Conservation (phyloP, 2,113 vertebrate genomes). For the Calypte anna region DNA sequence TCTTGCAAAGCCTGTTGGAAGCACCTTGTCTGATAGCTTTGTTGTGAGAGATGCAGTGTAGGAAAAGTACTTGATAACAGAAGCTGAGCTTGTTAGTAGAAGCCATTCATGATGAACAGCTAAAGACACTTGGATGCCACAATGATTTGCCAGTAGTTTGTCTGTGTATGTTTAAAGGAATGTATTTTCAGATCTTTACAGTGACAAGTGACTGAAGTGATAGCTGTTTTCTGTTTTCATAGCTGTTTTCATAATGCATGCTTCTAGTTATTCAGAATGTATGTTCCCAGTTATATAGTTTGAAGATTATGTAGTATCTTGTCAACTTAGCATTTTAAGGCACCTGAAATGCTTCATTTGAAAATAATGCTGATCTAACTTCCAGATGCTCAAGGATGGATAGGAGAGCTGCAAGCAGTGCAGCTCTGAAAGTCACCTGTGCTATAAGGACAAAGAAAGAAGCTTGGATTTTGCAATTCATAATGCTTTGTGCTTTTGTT, state of each 20-base stretch:
- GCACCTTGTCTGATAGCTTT: not conserved
- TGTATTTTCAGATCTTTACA: not conserved
- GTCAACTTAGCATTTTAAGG: not conserved
- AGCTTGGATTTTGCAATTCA: not conserved
- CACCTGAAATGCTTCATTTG: not conserved
- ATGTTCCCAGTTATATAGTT: not conserved
- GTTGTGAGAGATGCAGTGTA: not conserved
- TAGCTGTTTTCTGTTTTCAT: not conserved
- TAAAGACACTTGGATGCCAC: not conserved
- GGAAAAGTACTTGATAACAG: not conserved
- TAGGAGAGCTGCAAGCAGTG: not conserved
- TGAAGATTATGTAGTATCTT: not conserved
- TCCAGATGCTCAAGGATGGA: not conserved
- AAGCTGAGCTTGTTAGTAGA: not conserved
- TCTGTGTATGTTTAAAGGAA: not conserved
- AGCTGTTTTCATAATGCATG: not conserved
- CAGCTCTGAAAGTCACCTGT: conserved; percentile 21
- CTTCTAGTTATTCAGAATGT: not conserved
- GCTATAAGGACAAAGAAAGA: not conserved
- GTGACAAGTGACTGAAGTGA: not conserved
- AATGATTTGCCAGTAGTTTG: not conserved
- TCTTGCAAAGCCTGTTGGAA: not conserved
- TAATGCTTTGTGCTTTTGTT: not conserved
- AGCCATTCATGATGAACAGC: not conserved
- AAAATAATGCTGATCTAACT: conserved; percentile 22